These are phyloP conservation scores for Pithys albifrons DNA, from an alignment of 2,113 vertebrate genomes.

Conservation along the genomic window DNA sequence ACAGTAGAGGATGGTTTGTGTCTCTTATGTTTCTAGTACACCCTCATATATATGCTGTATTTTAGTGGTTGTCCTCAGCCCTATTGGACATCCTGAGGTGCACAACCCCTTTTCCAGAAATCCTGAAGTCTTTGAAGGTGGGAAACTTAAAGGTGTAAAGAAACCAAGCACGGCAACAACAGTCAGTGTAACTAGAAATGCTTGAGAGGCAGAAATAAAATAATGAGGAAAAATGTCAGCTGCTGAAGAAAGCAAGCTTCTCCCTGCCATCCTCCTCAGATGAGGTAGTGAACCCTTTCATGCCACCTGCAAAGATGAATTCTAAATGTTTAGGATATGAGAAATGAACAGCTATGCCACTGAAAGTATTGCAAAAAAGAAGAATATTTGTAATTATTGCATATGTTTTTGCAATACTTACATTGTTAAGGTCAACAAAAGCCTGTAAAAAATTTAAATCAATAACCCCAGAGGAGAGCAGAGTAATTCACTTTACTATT, in stretches of 20 bases:
- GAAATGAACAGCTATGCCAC: neutral
- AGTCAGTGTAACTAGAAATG: neutral
- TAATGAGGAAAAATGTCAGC: conserved; percentile 55
- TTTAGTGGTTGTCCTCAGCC: neutral
- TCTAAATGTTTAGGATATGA: neutral
- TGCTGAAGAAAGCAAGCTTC: neutral
- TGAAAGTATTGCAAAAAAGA: neutral
- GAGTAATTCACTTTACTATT: neutral
- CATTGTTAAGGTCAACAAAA: neutral
- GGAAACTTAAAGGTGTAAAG: neutral
- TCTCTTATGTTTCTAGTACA: neutral
- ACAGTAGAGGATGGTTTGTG: neutral
- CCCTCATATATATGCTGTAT: neutral
- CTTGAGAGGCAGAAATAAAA: conserved; percentile 17
- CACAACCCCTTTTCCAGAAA: neutral
- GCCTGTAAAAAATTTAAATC: neutral
- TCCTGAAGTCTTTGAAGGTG: neutral
- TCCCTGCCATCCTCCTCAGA: neutral
- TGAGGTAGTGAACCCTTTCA: neutral
- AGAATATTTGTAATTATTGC: neutral
- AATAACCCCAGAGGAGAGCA: neutral
- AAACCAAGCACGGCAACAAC: neutral
- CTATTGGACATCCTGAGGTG: neutral
- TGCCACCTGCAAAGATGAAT: neutral
- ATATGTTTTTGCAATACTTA: neutral